These are phyloP conservation scores for Rhamphomyia laevipes DNA, from an alignment of 2,888 invertebrate genomes.

Conservation along the genomic window DNA sequence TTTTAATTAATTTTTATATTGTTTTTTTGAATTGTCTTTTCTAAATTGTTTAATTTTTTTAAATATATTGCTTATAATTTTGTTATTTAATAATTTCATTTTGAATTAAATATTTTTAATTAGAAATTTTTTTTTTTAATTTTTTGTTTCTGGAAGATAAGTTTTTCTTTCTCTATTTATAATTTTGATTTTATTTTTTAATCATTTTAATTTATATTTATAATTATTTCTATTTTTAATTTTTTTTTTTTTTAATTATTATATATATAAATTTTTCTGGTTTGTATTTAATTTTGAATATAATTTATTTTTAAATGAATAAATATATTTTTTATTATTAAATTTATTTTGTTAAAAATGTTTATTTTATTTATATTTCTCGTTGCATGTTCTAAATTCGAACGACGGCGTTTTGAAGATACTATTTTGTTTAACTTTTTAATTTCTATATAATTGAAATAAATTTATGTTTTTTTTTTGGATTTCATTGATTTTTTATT, in stretches of 20 bases:
- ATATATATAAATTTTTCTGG: not conserved
- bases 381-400: conserved; percentile 9
- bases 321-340: not conserved
- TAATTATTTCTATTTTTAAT: not conserved
- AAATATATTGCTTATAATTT: too few relatives aligned
- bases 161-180: not conserved
- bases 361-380: conserved; percentile 1
- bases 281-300: too few relatives aligned
- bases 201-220: not conserved
- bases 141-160: too few relatives aligned
- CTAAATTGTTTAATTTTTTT: too few relatives aligned
- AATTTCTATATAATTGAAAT: not conserved
- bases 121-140: too few relatives aligned
- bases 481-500: not conserved
- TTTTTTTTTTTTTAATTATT: not conserved
- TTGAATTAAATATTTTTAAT: too few relatives aligned
- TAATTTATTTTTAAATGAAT: too few relatives aligned
- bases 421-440: not conserved
- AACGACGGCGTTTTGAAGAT: conserved; percentile 2
- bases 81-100: too few relatives aligned
- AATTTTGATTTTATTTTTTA: not conserved
- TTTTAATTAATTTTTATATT: too few relatives aligned
- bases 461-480: not conserved
- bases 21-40: too few relatives aligned
- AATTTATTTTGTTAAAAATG: not conserved